phyloP scores from a whole-genome alignment of 2,797 vertebrate genomes.

The Lates japonicus region DNA sequence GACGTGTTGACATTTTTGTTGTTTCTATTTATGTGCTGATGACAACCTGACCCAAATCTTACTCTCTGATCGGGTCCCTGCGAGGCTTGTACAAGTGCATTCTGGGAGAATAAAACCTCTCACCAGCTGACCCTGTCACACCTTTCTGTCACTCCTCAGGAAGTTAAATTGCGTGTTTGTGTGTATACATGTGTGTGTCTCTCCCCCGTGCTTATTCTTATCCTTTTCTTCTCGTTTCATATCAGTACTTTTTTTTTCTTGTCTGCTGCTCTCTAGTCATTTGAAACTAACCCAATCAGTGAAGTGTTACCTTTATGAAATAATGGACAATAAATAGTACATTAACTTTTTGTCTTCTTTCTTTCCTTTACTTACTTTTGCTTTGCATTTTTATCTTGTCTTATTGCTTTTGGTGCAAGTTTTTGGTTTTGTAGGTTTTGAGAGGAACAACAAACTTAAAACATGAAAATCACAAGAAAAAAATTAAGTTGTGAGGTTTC shows the following conservation, averaged over 20 bases:
- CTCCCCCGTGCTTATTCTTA: constrained; percentile 11
- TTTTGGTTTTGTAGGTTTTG: neutral
- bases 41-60: constrained; percentile 64
- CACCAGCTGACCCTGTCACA: constrained; percentile 63
- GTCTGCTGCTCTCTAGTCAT: neutral
- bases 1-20: constrained; percentile 60
- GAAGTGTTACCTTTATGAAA: constrained; percentile 19
- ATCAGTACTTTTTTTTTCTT: neutral
- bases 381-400: neutral
- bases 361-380: neutral
- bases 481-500: neutral
- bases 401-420: neutral
- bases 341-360: neutral
- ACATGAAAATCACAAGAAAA: constrained; percentile 18
- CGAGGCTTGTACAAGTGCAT: constrained; percentile 50
- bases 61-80: constrained; percentile 52
- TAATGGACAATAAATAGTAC: neutral
- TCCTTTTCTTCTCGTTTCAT: constrained; percentile 6
- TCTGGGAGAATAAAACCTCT: constrained; percentile 59
- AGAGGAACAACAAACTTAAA: neutral
- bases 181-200: constrained; percentile 7
- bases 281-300: constrained; percentile 4
- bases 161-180: constrained; percentile 37
- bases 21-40: constrained; percentile 64
- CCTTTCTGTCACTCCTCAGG: constrained; percentile 51